Evolutionary conservation across 2,888 invertebrate species (phyloP).

Genomic region (Latrodectus elegans): DNA sequence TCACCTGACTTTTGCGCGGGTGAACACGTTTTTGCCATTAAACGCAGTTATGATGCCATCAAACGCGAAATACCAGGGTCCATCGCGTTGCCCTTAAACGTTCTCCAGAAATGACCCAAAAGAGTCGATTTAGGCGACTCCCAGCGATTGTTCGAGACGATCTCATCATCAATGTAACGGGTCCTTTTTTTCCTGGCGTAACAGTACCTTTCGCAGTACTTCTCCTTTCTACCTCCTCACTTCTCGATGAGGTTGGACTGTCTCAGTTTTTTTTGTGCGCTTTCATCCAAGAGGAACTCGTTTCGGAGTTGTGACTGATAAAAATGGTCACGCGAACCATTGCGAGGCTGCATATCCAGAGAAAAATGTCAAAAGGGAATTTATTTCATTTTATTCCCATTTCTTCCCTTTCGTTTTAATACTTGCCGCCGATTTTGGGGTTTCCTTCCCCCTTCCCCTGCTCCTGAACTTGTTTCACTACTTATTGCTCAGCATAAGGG

Average conservation of each 20-base stretch:
- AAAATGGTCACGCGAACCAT: conserved; percentile 43
- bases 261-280: conserved; percentile 12
- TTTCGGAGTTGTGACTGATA: conserved; percentile 31
- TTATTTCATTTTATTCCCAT: neutral
- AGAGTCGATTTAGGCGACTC: conserved; percentile 32
- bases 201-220: conserved; percentile 21
- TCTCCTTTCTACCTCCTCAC: neutral
- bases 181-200: conserved; percentile 19
- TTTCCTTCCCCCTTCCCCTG: neutral
- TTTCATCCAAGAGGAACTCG: conserved; percentile 14
- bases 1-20: conserved; percentile 61
- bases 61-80: conserved; percentile 26
- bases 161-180: conserved; percentile 46
- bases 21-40: conserved; percentile 69
- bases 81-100: conserved; percentile 37
- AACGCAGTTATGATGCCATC: conserved; percentile 52
- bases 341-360: neutral
- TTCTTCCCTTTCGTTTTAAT: conserved; percentile 1
- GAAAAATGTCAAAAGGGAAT: conserved; percentile 1
- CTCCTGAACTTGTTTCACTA: conserved; percentile 17
- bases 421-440: neutral
- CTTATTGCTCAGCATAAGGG: neutral
- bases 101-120: conserved; percentile 45
- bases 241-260: conserved; percentile 9
- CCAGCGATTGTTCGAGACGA: conserved; percentile 53